Conservation (phyloP, 2,888 invertebrate genomes). For the Calliphora vomitoria region DNA sequence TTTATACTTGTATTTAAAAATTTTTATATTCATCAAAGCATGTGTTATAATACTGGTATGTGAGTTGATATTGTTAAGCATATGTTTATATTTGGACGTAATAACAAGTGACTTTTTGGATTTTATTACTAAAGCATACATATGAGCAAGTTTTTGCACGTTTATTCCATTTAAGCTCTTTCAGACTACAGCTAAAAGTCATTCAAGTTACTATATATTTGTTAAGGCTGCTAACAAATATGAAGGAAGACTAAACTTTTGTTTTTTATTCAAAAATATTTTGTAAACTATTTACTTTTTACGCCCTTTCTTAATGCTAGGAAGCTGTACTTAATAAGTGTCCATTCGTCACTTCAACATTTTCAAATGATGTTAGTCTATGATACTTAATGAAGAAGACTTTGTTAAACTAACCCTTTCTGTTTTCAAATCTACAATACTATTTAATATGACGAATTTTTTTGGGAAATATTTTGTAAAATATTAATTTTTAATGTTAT, state of each 20-base stretch:
- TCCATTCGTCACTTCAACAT: no score
- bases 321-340: no score
- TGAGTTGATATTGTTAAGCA: constrained; percentile 1
- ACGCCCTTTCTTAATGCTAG: no score
- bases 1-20: neutral
- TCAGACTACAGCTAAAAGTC: neutral
- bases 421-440: no score
- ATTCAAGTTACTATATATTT: neutral
- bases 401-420: no score
- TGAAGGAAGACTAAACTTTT: neutral
- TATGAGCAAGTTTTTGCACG: constrained; percentile 9
- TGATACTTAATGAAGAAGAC: no score
- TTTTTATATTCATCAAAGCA: constrained; percentile 9
- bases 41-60: neutral
- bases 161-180: constrained; percentile 36
- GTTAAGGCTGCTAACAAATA: neutral
- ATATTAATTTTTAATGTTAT: no score
- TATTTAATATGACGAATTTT: no score
- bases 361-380: no score
- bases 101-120: constrained; percentile 35
- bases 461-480: no score
- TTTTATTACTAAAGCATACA: constrained; percentile 25
- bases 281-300: neutral
- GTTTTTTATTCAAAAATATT: neutral
- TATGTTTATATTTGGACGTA: constrained; percentile 10